Conservation (phyloP, 2,797 vertebrate species). For the Monodelphis domestica region DNA sequence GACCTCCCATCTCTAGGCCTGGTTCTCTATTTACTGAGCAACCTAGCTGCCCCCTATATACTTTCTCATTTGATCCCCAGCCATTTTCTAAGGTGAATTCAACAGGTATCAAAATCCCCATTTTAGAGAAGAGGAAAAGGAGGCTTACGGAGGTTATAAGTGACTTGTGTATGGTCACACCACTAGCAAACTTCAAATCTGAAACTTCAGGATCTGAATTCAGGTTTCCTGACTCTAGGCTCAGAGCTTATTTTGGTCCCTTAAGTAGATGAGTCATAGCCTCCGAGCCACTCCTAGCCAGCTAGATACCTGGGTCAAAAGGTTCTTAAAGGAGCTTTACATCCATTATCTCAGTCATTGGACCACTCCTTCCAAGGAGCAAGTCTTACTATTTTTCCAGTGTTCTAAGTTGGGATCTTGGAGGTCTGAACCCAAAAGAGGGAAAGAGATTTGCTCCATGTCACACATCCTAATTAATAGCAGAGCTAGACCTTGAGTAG, state of each 20-base stretch:
- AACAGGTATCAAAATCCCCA: background rate
- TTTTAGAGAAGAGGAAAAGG: background rate
- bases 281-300: background rate
- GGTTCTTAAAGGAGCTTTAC: background rate
- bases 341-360: background rate
- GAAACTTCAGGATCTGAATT: background rate
- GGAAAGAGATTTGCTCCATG: background rate
- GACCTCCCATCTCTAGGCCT: too few relatives aligned
- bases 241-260: background rate
- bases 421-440: conserved; percentile 28
- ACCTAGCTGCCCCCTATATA: background rate
- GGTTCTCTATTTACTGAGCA: too few relatives aligned
- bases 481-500: background rate
- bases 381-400: background rate
- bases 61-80: background rate
- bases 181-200: background rate
- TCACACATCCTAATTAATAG: conserved; percentile 22
- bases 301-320: background rate
- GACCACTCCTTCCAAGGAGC: background rate
- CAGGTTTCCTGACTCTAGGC: background rate
- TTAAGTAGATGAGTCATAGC: background rate
- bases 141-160: background rate
- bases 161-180: background rate
- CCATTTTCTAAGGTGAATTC: background rate
- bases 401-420: background rate